Conservation (phyloP, 2,797 vertebrate species). For the Petrocephalus sullivani region DNA sequence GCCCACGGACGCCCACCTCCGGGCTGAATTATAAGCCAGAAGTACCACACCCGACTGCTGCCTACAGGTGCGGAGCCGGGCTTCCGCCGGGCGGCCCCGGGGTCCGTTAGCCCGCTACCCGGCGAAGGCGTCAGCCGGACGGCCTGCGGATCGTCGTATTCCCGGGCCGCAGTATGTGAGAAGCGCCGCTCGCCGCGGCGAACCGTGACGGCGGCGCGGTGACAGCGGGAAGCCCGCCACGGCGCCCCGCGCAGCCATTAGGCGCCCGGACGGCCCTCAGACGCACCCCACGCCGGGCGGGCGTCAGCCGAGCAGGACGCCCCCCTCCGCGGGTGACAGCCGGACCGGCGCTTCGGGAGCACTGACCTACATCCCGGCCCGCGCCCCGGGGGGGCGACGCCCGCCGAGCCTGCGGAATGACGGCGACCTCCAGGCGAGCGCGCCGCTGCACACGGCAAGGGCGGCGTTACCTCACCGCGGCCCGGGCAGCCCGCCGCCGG, state of each 20-base stretch:
- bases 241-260: background rate
- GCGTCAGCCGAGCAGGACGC: background rate
- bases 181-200: too few relatives aligned
- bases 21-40: background rate
- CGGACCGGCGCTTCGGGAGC: background rate
- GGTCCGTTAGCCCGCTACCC: background rate
- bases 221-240: background rate
- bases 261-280: background rate
- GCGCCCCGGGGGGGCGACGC: background rate
- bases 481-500: too few relatives aligned
- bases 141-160: background rate
- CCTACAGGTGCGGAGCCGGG: background rate
- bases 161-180: background rate
- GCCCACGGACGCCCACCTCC: background rate
- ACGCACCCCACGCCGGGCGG: background rate
- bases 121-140: background rate
- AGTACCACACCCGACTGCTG: background rate
- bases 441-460: background rate
- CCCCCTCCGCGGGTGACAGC: background rate
- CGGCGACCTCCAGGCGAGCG: background rate
- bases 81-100: background rate
- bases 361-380: conserved; percentile 17
- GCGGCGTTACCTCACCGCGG: background rate
- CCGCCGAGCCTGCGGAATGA: background rate
- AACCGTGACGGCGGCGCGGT: background rate